Evolutionary conservation across 2,113 vertebrate species (phyloP).

Genomic region (Mystacornis crossleyi): DNA sequence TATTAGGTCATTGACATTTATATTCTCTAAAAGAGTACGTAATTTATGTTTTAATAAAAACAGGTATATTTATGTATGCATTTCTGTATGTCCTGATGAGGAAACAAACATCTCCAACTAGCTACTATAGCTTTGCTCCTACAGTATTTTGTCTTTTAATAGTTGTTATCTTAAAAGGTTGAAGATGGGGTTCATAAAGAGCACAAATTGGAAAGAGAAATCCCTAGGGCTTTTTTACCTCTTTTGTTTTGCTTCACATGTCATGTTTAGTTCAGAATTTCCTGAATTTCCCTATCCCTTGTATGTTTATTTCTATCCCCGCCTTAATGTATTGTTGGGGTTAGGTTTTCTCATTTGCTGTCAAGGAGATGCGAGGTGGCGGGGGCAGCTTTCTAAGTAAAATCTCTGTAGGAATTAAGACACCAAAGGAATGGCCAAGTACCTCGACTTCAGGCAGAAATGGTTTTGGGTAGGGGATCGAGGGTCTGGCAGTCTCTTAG

Average conservation of each 20-base stretch:
- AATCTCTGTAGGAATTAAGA: neutral
- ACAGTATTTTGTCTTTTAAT: neutral
- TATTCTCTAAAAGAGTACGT: slow-evolving; percentile 30
- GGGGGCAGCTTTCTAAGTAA: too few species aligned
- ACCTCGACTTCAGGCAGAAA: neutral
- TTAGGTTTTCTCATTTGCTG: neutral
- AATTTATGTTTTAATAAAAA: slow-evolving; percentile 17
- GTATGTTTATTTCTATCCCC: rapidly evolving
- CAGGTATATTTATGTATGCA: neutral
- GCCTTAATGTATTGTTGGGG: neutral
- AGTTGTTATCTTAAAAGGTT: neutral
- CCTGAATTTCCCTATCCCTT: neutral
- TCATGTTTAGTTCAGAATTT: neutral
- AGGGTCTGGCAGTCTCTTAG: neutral
- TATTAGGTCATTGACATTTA: neutral
- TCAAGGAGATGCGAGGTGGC: too few species aligned
- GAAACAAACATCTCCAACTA: slow-evolving; percentile 40
- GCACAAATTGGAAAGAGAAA: neutral
- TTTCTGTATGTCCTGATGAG: slow-evolving; percentile 32
- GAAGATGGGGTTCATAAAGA: neutral
- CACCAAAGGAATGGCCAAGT: neutral
- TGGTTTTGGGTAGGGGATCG: neutral
- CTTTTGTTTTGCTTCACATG: neutral
- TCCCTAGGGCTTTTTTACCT: neutral
- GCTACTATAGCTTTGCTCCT: slow-evolving; percentile 3